Evolutionary conservation across 2,113 vertebrate species (phyloP).

Genomic region (Otocyon megalotis): DNA sequence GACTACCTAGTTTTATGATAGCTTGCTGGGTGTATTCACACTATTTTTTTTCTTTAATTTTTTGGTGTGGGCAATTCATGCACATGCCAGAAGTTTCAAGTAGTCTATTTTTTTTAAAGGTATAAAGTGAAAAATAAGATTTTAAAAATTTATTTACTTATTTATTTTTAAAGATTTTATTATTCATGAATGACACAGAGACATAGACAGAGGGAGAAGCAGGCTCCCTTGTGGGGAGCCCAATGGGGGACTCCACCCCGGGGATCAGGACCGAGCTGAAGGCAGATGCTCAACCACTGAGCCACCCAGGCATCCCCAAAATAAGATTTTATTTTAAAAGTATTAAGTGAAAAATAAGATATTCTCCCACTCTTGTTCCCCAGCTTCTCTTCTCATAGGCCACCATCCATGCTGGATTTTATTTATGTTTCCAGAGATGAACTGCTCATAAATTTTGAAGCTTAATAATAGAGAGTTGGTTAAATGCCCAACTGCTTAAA

Average conservation of each 20-base stretch:
- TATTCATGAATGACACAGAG: too few relatives aligned
- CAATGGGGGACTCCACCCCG: too few relatives aligned
- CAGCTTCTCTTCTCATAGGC: neutral
- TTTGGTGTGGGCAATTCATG: neutral
- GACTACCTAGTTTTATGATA: neutral
- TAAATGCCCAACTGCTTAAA: neutral
- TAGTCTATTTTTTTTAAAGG: neutral
- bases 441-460: neutral
- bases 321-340: neutral
- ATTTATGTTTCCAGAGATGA: conserved; percentile 46
- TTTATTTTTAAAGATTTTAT: too few relatives aligned
- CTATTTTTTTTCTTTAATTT: neutral
- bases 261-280: too few relatives aligned
- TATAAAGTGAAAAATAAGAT: too few relatives aligned
- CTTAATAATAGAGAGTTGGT: conserved; percentile 34
- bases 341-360: neutral
- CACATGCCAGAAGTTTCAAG: neutral
- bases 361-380: neutral
- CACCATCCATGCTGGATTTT: neutral
- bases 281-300: too few relatives aligned
- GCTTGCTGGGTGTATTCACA: neutral
- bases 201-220: too few relatives aligned
- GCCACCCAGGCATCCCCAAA: too few relatives aligned
- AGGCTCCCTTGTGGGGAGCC: too few relatives aligned
- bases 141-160: too few relatives aligned